Evolutionary conservation across 2,888 invertebrate genomes (phyloP), one percentile per base, ranked within the genome.

Genomic region (Apodemia duryi): DNA sequence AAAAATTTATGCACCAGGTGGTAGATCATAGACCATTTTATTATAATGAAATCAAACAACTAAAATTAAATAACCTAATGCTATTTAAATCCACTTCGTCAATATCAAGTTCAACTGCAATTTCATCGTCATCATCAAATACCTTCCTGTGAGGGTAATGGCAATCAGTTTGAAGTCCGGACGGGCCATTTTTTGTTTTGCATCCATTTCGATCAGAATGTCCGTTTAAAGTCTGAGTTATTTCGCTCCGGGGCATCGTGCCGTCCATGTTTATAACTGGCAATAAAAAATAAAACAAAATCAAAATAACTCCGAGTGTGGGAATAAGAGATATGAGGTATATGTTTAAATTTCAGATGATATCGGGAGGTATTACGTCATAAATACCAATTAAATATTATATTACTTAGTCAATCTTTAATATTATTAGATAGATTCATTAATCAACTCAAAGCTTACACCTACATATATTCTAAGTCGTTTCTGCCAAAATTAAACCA

Each of bases 91-190:
- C 76, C 67, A 72, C 73, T 72, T 76, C 74, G 60, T 73, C 72
- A 38, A 63, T 62, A 63, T 68, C 68, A 68, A 66, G 63, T 67
- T 32, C 57, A 57, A 35, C 57, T 35, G 57, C 35, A 10, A 32
- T 57, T 52, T 71, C 75, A 49, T 81, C 79, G 6, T 75, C 80
- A 43, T 79, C 75, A 66, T 81, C 77, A 71, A 77, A 81, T 51
- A 77, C 73, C 69, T 77, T 85, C 70, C 85, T 78, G 71, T 85
- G 85, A 3, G 83, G 81, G 29, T 73, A 73, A 63, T 81, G 83
- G 49, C 75, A 72, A 38, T 79, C 78, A 54, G 74, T 73, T 54
- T 73, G 72, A 32, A 71, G 71, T 41, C 72, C 75, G 9, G 70
- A 29, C 64, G 73, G 51, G 62, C 65, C 70, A 62, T 67, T 69